phyloP scores from a whole-genome alignment of 2,113 vertebrate species.

The Ammodramus savannarum region DNA sequence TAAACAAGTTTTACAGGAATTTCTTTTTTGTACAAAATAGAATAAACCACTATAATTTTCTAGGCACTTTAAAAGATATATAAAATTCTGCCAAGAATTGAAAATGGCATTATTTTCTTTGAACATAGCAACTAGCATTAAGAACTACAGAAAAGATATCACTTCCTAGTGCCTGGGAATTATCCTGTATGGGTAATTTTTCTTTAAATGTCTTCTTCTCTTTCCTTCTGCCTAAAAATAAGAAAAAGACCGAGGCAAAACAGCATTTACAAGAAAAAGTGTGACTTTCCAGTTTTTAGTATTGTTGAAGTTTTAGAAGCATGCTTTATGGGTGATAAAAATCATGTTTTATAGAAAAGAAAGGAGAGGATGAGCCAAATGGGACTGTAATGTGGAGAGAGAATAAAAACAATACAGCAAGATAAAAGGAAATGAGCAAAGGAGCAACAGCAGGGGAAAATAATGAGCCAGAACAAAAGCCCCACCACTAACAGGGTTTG shows the following conservation, averaged over 20 bases:
- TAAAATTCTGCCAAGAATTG: not conserved
- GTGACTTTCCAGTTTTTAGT: not conserved
- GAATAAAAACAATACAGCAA: constrained; percentile 44
- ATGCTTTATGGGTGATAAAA: constrained; percentile 30
- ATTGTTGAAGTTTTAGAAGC: constrained; percentile 10
- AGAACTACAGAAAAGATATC: not conserved
- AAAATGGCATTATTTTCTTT: not conserved
- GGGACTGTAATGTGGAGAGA: not conserved
- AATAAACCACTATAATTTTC: not conserved
- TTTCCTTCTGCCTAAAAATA: not conserved
- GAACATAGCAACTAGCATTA: not conserved
- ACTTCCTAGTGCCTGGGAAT: not conserved
- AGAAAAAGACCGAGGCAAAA: not conserved
- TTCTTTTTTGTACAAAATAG: not conserved
- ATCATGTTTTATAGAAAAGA: not conserved
- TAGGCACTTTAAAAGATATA: not conserved
- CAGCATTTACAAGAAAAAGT: not conserved
- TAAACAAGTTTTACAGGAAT: not conserved
- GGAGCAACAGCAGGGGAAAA: constrained; percentile 39
- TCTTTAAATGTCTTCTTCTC: not conserved
- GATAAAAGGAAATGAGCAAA: constrained; percentile 55
- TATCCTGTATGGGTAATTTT: not conserved
- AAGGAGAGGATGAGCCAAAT: constrained; percentile 28
- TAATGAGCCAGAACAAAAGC: constrained; percentile 60
- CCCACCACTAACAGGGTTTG: constrained; percentile 3